Conservation (phyloP, 2,113 vertebrate species). For the Periophthalmus modestus region DNA sequence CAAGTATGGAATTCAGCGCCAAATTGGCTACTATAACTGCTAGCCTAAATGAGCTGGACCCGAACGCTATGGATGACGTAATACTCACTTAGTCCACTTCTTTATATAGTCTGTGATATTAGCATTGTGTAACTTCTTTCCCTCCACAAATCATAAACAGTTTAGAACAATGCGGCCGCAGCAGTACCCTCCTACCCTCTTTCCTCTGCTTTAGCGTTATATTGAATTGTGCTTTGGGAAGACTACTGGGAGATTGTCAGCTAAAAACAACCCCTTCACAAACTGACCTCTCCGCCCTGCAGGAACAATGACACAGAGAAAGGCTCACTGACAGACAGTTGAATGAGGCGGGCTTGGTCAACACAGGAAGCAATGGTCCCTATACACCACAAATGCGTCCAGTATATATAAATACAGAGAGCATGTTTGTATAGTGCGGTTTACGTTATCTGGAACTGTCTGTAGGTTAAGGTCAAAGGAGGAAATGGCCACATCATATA, state of each 20-base stretch:
- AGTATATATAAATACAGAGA: constrained; percentile 17
- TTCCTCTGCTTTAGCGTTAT: constrained; percentile 26
- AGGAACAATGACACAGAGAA: constrained; percentile 60
- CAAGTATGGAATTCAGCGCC: too few relatives aligned
- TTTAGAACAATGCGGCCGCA: constrained; percentile 24
- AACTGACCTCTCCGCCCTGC: constrained; percentile 54
- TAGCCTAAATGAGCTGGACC: too few relatives aligned
- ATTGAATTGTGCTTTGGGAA: constrained; percentile 40
- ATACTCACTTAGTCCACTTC: too few relatives aligned
- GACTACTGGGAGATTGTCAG: constrained; percentile 63
- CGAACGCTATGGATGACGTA: too few relatives aligned
- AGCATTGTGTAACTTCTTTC: constrained; percentile 7
- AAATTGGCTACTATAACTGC: too few relatives aligned
- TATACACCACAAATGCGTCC: constrained; percentile 34
- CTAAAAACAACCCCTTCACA: constrained; percentile 52
- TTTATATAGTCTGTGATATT: not conserved
- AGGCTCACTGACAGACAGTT: constrained; percentile 52
- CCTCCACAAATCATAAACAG: constrained; percentile 6
- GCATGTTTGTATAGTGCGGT: constrained; percentile 3
- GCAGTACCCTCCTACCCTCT: constrained; percentile 15
- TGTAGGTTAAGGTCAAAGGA: not conserved
- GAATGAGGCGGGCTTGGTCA: constrained; percentile 55
- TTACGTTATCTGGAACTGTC: not conserved
- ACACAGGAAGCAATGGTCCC: constrained; percentile 56
- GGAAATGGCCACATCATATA: not conserved